phyloP scores from a whole-genome alignment of 2,888 invertebrate species.

The Deroplatys truncata region DNA sequence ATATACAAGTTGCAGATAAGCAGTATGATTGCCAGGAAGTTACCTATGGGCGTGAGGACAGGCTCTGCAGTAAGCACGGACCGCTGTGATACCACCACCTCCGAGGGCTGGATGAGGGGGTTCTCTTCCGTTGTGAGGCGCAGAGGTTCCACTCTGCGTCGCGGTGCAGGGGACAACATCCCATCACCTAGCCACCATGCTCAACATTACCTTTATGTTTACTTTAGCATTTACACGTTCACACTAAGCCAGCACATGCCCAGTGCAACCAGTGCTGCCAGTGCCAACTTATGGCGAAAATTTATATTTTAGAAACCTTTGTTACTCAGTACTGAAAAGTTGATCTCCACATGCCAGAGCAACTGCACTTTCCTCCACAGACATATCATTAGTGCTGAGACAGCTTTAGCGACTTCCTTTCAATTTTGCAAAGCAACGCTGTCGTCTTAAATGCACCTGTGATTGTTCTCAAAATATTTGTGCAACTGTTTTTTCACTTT shows the following conservation, averaged over 20 bases:
- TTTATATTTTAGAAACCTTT: too few relatives aligned
- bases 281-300: background rate
- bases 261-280: background rate
- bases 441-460: too few relatives aligned
- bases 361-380: too few relatives aligned
- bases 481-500: too few relatives aligned
- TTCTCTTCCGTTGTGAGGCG: constrained; percentile 57
- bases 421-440: too few relatives aligned
- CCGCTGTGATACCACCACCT: constrained; percentile 67
- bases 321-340: too few relatives aligned
- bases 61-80: constrained; percentile 73
- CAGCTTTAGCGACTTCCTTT: too few relatives aligned
- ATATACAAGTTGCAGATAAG: background rate
- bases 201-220: background rate
- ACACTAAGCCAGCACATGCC: background rate
- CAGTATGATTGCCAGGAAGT: constrained; percentile 12
- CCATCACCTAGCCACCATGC: constrained; percentile 16
- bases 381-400: too few relatives aligned
- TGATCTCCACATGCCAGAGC: too few relatives aligned
- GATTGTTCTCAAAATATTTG: too few relatives aligned
- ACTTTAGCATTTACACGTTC: background rate
- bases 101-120: constrained; percentile 65
- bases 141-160: constrained; percentile 44
- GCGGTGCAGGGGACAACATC: constrained; percentile 24
- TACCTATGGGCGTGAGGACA: constrained; percentile 72